Evolutionary conservation across 2,113 vertebrate genomes (phyloP).

Genomic region (Lasiurus borealis): DNA sequence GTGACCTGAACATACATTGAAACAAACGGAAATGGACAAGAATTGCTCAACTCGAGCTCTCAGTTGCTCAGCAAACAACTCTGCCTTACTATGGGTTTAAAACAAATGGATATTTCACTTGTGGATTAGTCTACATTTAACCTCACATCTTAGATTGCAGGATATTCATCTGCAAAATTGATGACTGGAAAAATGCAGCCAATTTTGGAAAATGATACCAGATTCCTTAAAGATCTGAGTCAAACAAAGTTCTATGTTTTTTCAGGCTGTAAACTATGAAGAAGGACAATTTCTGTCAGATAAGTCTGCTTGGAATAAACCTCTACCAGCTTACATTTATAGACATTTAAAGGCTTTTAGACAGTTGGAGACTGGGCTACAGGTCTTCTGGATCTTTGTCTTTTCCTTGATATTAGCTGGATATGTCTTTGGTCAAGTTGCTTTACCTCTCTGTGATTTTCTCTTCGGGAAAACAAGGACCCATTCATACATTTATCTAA

Average conservation of each 20-base stretch:
- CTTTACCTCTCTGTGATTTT: background rate
- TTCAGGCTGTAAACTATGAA: background rate
- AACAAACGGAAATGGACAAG: background rate
- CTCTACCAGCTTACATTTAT: background rate
- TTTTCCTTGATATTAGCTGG: background rate
- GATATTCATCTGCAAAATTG: background rate
- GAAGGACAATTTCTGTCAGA: background rate
- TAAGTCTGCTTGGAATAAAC: background rate
- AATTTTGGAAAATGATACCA: background rate
- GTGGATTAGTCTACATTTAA: background rate
- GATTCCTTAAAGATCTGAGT: constrained; percentile 28
- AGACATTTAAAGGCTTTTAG: background rate
- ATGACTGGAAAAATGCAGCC: background rate
- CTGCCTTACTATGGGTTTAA: background rate
- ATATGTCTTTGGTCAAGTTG: background rate
- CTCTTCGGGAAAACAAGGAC: background rate
- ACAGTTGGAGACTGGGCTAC: background rate
- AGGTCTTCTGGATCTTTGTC: background rate
- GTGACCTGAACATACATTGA: background rate
- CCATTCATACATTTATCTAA: background rate
- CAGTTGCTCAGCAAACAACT: background rate
- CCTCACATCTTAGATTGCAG: background rate
- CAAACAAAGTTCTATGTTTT: background rate
- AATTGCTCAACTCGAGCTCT: background rate
- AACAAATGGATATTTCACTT: constrained; percentile 8